Conservation (phyloP, 2,888 invertebrate species). For the Ptilodon capucinus region DNA sequence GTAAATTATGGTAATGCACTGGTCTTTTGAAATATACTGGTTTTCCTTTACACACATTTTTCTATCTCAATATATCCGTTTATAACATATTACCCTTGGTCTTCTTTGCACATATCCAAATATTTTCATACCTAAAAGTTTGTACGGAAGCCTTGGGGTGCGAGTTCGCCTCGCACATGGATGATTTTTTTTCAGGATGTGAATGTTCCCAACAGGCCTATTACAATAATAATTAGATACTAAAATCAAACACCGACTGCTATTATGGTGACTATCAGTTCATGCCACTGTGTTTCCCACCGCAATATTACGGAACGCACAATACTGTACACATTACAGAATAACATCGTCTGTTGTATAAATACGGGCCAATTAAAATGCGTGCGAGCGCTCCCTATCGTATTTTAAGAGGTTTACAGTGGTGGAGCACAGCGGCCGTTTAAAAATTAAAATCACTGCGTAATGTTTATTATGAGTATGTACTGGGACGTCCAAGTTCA, state of each 20-base stretch:
- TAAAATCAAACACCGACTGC: neutral
- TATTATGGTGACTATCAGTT: neutral
- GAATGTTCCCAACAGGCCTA: neutral
- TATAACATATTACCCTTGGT: too few species aligned
- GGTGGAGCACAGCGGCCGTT: conserved; percentile 38
- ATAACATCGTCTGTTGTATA: conserved; percentile 48
- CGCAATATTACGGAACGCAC: neutral
- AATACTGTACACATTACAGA: conserved; percentile 9
- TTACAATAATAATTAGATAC: neutral
- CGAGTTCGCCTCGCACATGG: too few species aligned
- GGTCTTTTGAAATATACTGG: too few species aligned
- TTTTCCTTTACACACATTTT: too few species aligned
- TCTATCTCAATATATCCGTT: too few species aligned
- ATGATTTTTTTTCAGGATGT: too few species aligned
- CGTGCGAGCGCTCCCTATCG: conserved; percentile 41
- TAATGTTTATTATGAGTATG: conserved; percentile 34
- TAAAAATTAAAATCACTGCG: conserved; percentile 51
- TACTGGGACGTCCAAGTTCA: conserved; percentile 7
- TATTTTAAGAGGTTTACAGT: conserved; percentile 42
- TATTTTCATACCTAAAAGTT: too few species aligned
- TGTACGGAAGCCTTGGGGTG: too few species aligned
- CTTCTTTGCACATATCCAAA: too few species aligned
- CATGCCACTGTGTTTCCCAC: neutral
- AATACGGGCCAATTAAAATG: conserved; percentile 55
- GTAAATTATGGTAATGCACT: too few species aligned